These are phyloP conservation scores for Trachelipus rathkii DNA, from an alignment of 1,140 invertebrate species.

Conservation along the genomic window DNA sequence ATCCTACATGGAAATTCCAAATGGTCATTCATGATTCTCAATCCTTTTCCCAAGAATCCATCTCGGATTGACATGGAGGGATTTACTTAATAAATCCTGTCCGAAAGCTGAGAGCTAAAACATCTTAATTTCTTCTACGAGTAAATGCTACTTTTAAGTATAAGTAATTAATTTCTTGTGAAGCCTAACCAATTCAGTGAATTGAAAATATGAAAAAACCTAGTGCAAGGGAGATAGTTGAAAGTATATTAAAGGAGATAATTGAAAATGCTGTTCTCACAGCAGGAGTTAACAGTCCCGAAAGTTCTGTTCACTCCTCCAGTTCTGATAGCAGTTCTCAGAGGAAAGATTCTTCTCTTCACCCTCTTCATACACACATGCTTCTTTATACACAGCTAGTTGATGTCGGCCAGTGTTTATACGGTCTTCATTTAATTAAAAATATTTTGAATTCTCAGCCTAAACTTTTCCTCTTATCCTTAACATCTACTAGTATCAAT, in stretches of 20 bases:
- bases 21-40: constrained; percentile 57
- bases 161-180: neutral
- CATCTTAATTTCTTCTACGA: neutral
- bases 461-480: constrained; percentile 33
- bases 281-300: neutral
- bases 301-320: constrained; percentile 47
- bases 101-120: neutral
- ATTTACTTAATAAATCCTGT: constrained; percentile 36
- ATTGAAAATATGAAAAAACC: neutral
- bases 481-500: constrained; percentile 39
- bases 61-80: constrained; percentile 45
- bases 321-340: constrained; percentile 49
- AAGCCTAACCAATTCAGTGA: neutral
- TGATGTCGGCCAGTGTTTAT: constrained; percentile 70
- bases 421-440: constrained; percentile 70
- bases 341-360: constrained; percentile 51
- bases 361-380: constrained; percentile 77
- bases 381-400: constrained; percentile 76
- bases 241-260: constrained; percentile 58
- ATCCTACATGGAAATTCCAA: constrained; percentile 37
- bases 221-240: constrained; percentile 54
- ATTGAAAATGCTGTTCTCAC: constrained; percentile 53
- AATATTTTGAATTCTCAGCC: constrained; percentile 70
- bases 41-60: constrained; percentile 54
- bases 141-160: neutral